Base-by-base conservation (phyloP, 2,797 vertebrate genomes). In the Hapalemur alaotrensis region DNA sequence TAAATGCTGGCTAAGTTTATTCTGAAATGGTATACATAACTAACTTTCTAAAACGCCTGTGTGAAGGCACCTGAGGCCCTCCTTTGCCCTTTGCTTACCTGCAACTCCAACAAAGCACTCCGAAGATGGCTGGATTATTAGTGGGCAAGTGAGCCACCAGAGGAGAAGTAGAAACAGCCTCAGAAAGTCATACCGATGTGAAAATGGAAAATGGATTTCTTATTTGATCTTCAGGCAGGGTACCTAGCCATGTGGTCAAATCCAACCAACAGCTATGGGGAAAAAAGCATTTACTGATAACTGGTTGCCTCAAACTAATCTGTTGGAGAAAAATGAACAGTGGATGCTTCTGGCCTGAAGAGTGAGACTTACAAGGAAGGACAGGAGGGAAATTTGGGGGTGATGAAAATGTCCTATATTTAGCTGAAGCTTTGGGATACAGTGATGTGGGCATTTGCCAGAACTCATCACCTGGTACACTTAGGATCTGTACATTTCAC, bases 271-370 rank as follows among this genome's bases (percentile, higher is more conserved):
- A 48, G 35, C 28, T 67, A 15, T n/a, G 17, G 30, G 20, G 1
- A 0, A 11, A 46, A 91, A 95, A 23, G 38, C 12, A 30, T 65
- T 91, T 86, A 46, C 3, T 87, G 67, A 76, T 46, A 81, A 82
- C 25, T 67, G 6, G 70, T n/a, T 78, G 12, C 17, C 89, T 93
- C 41, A 90, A 96, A 92, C 28, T 90, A 92, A 96, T 78, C 48
- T 67, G 17, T 43, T 20, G 65, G 12, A 20, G 30, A 35, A 48
- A 88, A 88, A 88, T n/a, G 73, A 81, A 28, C 7, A 48, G 15
- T 12, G 23, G 35, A 57, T 70, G 50, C 48, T 38, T 81, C 17
- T 79, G 38, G 15, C 30, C 12, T 61, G 70, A 52, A 23, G 70
- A 78, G 0, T 11, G 32, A 57, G 38, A 18, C 30, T 63, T 25